These are phyloP conservation scores for Rapana venosa DNA, from an alignment of 2,888 invertebrate genomes.

Conservation along the genomic window DNA sequence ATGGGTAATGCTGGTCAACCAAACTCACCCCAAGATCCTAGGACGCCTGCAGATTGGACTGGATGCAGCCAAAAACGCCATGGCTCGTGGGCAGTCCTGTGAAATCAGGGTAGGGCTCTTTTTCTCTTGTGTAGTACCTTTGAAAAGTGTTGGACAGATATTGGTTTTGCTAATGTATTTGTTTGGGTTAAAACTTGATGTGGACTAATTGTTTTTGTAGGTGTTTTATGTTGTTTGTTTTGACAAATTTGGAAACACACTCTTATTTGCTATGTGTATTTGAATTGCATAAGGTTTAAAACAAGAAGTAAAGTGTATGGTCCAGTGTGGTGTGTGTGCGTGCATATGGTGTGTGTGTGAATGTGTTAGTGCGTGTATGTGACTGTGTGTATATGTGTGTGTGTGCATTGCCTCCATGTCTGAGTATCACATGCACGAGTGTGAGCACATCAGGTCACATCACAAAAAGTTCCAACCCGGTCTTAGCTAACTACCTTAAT, in stretches of 20 bases:
- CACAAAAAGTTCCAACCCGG: too few relatives aligned
- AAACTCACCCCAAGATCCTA: constrained; percentile 67
- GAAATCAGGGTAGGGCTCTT: constrained; percentile 58
- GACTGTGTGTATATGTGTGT: not conserved
- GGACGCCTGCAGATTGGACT: constrained; percentile 64
- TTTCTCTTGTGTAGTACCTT: not conserved
- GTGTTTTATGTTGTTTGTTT: not conserved
- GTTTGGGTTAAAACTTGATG: too few relatives aligned
- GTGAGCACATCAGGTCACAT: too few relatives aligned
- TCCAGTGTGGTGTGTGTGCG: not conserved
- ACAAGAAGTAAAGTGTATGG: not conserved
- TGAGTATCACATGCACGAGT: too few relatives aligned
- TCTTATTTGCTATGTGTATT: too few relatives aligned
- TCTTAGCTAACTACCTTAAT: too few relatives aligned
- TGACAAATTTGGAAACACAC: not conserved
- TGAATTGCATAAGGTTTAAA: too few relatives aligned
- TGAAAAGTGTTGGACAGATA: too few relatives aligned
- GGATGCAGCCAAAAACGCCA: constrained; percentile 59
- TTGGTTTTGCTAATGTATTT: not conserved
- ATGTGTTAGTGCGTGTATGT: not conserved
- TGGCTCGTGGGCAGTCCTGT: constrained; percentile 63
- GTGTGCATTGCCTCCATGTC: too few relatives aligned
- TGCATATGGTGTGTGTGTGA: not conserved
- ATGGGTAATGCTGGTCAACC: constrained; percentile 68
- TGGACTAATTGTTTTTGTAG: too few relatives aligned